phyloP scores from a whole-genome alignment of 2,113 vertebrate species.

The Nansenia antarctica region DNA sequence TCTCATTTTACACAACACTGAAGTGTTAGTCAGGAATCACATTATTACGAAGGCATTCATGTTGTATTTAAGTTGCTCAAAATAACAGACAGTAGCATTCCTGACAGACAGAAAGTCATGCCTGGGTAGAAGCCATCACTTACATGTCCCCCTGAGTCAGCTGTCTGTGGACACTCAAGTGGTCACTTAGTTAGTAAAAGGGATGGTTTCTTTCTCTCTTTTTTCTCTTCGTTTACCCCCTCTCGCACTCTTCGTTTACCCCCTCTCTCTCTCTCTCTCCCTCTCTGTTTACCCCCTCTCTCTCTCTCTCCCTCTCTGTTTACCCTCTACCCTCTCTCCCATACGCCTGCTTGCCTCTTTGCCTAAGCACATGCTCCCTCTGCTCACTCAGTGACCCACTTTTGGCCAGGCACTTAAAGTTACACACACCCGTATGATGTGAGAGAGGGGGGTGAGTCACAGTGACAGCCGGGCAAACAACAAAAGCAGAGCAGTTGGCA shows the following conservation, averaged over 20 bases:
- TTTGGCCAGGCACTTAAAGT: conserved; percentile 65
- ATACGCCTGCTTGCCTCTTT: conserved; percentile 21
- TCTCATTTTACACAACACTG: conserved; percentile 2
- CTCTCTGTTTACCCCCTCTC: conserved; percentile 18
- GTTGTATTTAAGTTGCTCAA: conserved; percentile 11
- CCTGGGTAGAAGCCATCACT: conserved; percentile 59
- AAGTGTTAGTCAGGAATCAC: background rate
- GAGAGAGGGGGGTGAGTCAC: conserved; percentile 49
- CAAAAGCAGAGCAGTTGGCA: background rate
- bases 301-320: background rate
- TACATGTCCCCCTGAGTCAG: conserved; percentile 69
- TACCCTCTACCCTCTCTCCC: conserved; percentile 4
- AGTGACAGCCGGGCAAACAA: conserved; percentile 14
- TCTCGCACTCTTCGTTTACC: conserved; percentile 39
- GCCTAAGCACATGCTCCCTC: conserved; percentile 41
- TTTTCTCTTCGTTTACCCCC: background rate
- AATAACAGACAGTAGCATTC: too few relatives aligned
- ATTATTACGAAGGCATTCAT: conserved; percentile 1
- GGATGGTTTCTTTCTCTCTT: conserved; percentile 56
- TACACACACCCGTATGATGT: conserved; percentile 47
- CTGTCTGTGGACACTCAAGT: conserved; percentile 67
- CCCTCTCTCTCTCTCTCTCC: conserved; percentile 55
- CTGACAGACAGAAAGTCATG: conserved; percentile 40
- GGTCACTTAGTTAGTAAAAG: conserved; percentile 66
- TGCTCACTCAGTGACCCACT: conserved; percentile 57